These are phyloP conservation scores for Corythucha ciliata DNA, from an alignment of 2,888 invertebrate genomes.

Conservation along the genomic window DNA sequence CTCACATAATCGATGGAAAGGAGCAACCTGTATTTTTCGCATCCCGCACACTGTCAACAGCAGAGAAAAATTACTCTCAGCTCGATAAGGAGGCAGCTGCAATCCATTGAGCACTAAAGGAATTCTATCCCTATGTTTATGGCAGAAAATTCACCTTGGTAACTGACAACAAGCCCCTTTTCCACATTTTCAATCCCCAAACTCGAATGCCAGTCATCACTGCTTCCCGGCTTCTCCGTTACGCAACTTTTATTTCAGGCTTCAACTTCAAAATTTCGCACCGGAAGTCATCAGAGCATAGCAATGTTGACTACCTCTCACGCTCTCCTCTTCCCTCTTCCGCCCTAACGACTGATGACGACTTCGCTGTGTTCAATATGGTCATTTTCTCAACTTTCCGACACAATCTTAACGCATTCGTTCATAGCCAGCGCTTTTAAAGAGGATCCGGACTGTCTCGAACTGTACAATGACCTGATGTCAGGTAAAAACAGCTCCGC, in stretches of 20 bases:
- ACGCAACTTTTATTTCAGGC: slow-evolving; percentile 23
- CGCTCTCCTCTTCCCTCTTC: too few relatives aligned
- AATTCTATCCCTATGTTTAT: not conserved
- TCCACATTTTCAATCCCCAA: not conserved
- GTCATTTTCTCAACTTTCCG: too few relatives aligned
- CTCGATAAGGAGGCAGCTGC: slow-evolving; percentile 10
- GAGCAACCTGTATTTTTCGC: slow-evolving; percentile 15
- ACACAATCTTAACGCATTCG: too few relatives aligned
- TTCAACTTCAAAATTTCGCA: slow-evolving; percentile 22
- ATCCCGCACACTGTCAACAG: slow-evolving; percentile 11
- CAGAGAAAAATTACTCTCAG: too few relatives aligned
- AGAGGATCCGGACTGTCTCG: too few relatives aligned
- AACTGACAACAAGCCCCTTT: not conserved
- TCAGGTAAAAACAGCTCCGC: too few relatives aligned
- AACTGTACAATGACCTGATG: too few relatives aligned
- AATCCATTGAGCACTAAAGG: not conserved
- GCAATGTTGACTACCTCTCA: slow-evolving; percentile 25
- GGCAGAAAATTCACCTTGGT: not conserved
- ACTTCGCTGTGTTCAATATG: too few relatives aligned
- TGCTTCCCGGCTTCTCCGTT: slow-evolving; percentile 15
- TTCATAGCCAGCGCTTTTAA: too few relatives aligned
- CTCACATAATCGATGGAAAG: slow-evolving; percentile 24
- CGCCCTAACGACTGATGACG: too few relatives aligned
- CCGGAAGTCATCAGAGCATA: slow-evolving; percentile 17
- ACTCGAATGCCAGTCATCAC: not conserved